Base-by-base conservation (phyloP, 1,140 invertebrate genomes). In the Bombus superbus region DNA sequence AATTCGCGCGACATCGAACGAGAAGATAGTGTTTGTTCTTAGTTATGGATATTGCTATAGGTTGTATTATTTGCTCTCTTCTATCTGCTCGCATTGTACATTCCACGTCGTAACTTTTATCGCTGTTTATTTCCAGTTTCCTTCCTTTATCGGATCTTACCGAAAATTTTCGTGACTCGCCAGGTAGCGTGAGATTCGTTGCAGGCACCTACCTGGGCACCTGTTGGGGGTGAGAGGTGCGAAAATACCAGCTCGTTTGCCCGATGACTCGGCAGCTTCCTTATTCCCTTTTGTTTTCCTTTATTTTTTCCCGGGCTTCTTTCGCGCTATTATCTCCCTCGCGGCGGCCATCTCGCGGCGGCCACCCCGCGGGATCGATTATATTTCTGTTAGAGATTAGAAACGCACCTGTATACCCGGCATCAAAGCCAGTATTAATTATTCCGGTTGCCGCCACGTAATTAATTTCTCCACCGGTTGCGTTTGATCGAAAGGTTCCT, bases 211-310 rank as follows among this genome's bases (percentile, higher is more conserved):
- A 83, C 83, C 78, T 82, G 42, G 18, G 47, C n/a, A 32, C 44
- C 77, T 44, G 79, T 28, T 68, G 82, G 78, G 28, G 76, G 59
- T 73, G 44, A 87, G 77, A 91, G 90, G 90, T 91, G 90, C 88
- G 90, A 91, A 90, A 90, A 90, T 90, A 87, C 90, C 89, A 83
- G 90, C 88, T 91, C 88, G 90, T 91, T 91, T 91, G 90, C 77
- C 84, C 88, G 83, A 87, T 91, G 90, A 91, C 88, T 89, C 77
- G 87, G 81, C 90, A 84, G 66, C 85, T 88, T 91, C 86, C 85
- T 84, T 80, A 86, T 69, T 77, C 32, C 40, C 13, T 89, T 64
- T 82, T 57, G 3, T 78, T 74, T 66, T 40, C 22, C 11, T 71
- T 85, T 72, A 79, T 89, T 75, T 83, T 72, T 53, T 59, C 22